Base-by-base conservation (phyloP, 1,140 invertebrate species). In the Cephus cinctus region DNA sequence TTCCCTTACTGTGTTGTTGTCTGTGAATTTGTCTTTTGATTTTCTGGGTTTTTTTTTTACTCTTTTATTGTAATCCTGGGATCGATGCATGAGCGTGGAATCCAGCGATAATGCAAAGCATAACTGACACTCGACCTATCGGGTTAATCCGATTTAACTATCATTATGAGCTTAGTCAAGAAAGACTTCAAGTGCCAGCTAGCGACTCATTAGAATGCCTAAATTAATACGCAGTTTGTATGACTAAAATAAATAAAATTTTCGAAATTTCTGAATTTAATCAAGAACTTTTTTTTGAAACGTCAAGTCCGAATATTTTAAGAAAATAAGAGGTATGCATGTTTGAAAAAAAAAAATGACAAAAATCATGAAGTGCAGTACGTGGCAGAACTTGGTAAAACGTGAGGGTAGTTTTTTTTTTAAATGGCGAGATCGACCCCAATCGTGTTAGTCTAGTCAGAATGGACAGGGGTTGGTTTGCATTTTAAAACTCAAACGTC, bases 361-460 rank as follows among this genome's bases (percentile, higher is more conserved):
- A 27, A n/a, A 27, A 27, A 27, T 6, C 25, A 27, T 27, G 25
- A n/a, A n/a, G 59, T 56, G 48, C 43, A 51, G 41, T 46, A 62
- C 62, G 60, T 63, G 56, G 51, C 12, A 12, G 40, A 20, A 11
- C 22, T 11, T 30, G 16, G 27, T 19, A 47, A 14, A n/a, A 36
- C 34, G 21, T 34, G 32, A 46, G 32, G 9, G 45, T 15, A 34
- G 42, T 50, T 62, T 73, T n/a, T n/a, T n/a, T n/a, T 71, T 71
- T 73, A 76, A 74, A 72, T 72, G 69, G 66, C 67, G 64, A 54
- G 54, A 39, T 47, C 66, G 61, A 68, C 65, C 69, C 70, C 61
- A 63, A 66, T 65, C 46, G 47, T 63, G 65, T 58, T 58, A 57
- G 63, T 73, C 68, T 73, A 74, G 74, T 74, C 67, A 72, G 54